Conservation (phyloP, 2,888 invertebrate genomes). For the Entomobrya multifasciata region DNA sequence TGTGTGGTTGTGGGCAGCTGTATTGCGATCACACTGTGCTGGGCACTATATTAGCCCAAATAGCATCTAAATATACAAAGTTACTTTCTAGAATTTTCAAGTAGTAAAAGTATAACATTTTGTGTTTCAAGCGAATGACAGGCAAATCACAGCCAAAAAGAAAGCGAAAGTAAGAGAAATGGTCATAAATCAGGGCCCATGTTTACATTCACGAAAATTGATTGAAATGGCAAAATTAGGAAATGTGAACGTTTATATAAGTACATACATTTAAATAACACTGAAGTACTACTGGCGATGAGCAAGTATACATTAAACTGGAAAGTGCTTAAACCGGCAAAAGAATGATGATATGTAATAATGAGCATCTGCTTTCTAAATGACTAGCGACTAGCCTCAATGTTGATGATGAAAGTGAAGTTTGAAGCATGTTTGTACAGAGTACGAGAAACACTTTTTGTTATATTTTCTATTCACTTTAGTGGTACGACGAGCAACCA, state of each 20-base stretch:
- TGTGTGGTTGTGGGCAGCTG: too few relatives aligned
- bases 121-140: too few relatives aligned
- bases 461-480: not conserved
- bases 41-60: conserved; percentile 13
- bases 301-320: too few relatives aligned
- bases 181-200: not conserved
- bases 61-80: too few relatives aligned
- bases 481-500: too few relatives aligned
- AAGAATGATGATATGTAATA: not conserved
- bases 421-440: not conserved
- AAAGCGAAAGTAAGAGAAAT: not conserved
- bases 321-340: conserved; percentile 18
- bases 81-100: too few relatives aligned
- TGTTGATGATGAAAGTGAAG: conserved; percentile 8
- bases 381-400: too few relatives aligned
- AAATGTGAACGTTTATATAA: not conserved
- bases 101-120: too few relatives aligned
- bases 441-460: conserved; percentile 10
- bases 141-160: not conserved
- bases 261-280: not conserved
- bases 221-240: not conserved
- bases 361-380: too few relatives aligned
- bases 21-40: not conserved
- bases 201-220: not conserved
- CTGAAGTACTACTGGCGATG: not conserved